Evolutionary conservation across 2,113 vertebrate genomes (phyloP).

Genomic region (Lepus europaeus): DNA sequence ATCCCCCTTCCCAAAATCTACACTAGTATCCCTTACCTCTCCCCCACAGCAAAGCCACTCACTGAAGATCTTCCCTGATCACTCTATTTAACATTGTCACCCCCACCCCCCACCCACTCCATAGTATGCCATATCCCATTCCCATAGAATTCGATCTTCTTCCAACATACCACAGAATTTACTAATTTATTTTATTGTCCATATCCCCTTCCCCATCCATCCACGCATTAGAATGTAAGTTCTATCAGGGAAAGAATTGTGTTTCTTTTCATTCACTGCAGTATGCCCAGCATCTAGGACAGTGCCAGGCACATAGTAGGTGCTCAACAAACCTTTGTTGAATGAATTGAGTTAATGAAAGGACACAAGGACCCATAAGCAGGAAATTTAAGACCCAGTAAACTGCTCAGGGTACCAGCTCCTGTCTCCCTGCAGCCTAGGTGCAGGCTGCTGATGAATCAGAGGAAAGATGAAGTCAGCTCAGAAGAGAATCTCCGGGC

Average conservation of each 20-base stretch:
- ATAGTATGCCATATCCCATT: background rate
- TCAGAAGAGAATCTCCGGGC: background rate
- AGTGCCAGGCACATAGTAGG: background rate
- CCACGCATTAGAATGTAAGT: background rate
- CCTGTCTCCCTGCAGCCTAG: background rate
- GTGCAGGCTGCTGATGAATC: background rate
- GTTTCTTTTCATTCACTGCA: background rate
- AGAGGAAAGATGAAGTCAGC: constrained; percentile 61
- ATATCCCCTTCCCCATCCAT: no score
- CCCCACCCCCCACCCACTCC: fast-evolving
- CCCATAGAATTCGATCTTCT: background rate
- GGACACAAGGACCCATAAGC: background rate
- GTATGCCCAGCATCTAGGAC: background rate
- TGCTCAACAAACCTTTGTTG: background rate
- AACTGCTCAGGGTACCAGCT: background rate
- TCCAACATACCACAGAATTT: background rate
- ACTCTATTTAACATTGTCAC: background rate
- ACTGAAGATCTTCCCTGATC: no score
- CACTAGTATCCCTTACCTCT: background rate
- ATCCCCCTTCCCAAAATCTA: background rate
- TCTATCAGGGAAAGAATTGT: background rate
- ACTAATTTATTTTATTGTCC: background rate
- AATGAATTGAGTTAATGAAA: background rate
- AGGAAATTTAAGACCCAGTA: background rate
- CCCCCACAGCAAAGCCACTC: background rate